Evolutionary conservation across 2,888 invertebrate species (phyloP), one percentile per base, ranked within the genome.

Genomic region (Conus canariensis): DNA sequence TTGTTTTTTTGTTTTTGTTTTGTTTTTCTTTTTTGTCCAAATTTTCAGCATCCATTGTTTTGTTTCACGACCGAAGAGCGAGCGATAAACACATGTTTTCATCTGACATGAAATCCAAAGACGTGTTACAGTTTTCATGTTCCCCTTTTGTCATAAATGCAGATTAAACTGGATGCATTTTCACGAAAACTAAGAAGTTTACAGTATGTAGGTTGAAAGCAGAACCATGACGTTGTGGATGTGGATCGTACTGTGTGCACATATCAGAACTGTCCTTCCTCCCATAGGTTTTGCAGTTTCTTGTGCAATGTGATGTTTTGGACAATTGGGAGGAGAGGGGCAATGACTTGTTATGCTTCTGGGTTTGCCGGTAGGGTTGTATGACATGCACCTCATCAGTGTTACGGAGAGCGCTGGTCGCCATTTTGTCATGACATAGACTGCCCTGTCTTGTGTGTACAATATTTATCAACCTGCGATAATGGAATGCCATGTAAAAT

Each of bases 391-490:
- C 56, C 56, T 87, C 19, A 70, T 7, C 58, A 22, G 10, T 56
- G 70, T 87, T 45, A 30, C 70, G 45, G 67, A 87, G 74, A 87
- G 87, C 87, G 87, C 87, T 87, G 87, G 87, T 58, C 86, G 80
- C 80, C 90, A 70, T 67, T 30, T 58, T 74, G 30, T 85, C 85
- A 25, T 85, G 85, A 80, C 10, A 30, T 14, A 45, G 70, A 70
- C 70, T 70, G 16, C 70, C 16, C 22, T 70, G 16, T 8, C 14
- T 70, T 80, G 19, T 83, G 58, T 83, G 58, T 83, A 83, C 56
- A 83, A 8, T 83, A 56, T 22, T 83, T 83, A 58, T 58, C 45
- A 22, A 58, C 6, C 56, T 56, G 22, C 77, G 10, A 30, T 77
- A 12, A 25, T 30, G 25, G 8, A 77, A 74, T 74, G 16, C 22